A percentile compares a stretch with the other conserved stretches of the same genome.
Evolutionary conservation across 2,797 vertebrate species (phyloP).

Genomic region (Tokudaia muenninki): DNA sequence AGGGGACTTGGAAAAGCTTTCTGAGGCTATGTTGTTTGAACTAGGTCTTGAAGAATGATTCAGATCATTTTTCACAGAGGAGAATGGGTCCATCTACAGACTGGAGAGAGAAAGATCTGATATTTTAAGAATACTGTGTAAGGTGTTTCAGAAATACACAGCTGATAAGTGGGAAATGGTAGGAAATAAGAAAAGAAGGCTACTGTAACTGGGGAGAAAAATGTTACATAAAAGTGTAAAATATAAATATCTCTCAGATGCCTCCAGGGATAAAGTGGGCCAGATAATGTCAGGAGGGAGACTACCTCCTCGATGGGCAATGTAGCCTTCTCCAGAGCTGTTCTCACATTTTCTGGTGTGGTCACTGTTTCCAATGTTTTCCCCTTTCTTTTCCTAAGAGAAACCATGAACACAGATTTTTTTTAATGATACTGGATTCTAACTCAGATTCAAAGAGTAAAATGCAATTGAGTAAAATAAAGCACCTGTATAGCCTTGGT

Average conservation of each 20-base stretch:
- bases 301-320: neutral
- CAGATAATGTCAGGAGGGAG: accelerated
- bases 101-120: neutral
- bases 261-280: neutral
- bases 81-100: neutral
- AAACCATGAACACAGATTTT: neutral
- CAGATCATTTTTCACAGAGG: neutral
- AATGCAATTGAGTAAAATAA: neutral
- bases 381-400: neutral
- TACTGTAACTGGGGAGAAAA: neutral
- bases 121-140: neutral
- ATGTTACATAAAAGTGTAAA: neutral
- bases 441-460: neutral
- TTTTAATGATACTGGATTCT: neutral
- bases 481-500: neutral
- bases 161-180: neutral
- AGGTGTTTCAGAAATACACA: neutral
- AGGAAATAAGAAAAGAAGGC: neutral
- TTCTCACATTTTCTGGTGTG: neutral
- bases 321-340: neutral
- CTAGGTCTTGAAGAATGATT: neutral
- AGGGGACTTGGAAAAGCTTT: neutral
- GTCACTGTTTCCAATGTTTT: no score
- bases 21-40: neutral
- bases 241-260: neutral